These are phyloP conservation scores for Sylvilagus bachmani DNA, from an alignment of 2,113 vertebrate species.

Conservation along the genomic window DNA sequence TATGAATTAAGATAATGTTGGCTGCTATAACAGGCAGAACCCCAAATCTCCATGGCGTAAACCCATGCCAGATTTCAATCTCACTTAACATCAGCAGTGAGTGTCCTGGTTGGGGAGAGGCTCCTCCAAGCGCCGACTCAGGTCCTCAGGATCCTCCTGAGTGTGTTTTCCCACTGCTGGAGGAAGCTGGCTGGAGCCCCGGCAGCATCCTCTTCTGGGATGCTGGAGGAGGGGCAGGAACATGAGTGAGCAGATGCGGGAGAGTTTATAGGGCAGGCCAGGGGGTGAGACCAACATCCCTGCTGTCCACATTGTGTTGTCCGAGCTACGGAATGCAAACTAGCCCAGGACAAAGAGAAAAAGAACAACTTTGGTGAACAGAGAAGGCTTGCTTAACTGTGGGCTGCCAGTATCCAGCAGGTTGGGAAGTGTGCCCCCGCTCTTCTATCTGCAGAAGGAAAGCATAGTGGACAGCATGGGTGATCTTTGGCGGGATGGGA, in stretches of 20 bases:
- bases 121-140: neutral
- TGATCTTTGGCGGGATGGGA: neutral
- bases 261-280: neutral
- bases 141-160: neutral
- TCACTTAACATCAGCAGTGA: neutral
- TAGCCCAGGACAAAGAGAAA: neutral
- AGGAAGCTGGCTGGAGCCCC: too few species aligned
- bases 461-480: neutral
- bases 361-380: neutral
- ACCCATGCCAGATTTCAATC: neutral
- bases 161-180: too few species aligned
- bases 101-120: neutral
- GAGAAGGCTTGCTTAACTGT: neutral
- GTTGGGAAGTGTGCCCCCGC: neutral
- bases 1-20: neutral
- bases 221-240: neutral
- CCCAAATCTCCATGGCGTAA: neutral
- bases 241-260: neutral
- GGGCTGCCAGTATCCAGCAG: neutral
- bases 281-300: neutral
- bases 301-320: neutral
- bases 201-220: neutral
- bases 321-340: neutral
- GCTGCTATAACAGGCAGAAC: neutral
- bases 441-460: neutral